A percentile compares a stretch with the other conserved stretches of the same genome.
Evolutionary conservation across 2,888 invertebrate genomes (phyloP).

Genomic region (Desoria tigrina): DNA sequence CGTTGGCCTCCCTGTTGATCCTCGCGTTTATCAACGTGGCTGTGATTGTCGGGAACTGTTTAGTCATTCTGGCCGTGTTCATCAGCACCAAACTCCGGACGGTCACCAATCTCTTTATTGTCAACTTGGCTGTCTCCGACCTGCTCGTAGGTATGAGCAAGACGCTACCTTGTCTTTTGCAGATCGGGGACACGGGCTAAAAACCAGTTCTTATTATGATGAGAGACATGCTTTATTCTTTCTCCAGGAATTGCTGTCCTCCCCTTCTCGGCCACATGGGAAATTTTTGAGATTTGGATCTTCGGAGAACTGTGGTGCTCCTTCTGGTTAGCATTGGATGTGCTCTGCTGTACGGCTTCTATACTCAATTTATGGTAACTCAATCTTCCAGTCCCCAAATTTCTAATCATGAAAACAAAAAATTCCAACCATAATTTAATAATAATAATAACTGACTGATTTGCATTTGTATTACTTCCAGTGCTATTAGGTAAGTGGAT

Average conservation of each 20-base stretch:
- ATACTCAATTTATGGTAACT: constrained; percentile 40
- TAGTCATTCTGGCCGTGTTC: constrained; percentile 70
- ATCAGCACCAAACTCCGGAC: constrained; percentile 87
- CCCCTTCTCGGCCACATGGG: constrained; percentile 93
- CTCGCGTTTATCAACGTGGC: constrained; percentile 81
- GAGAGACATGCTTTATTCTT: too few species aligned
- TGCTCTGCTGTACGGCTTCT: constrained; percentile 88
- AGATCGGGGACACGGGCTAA: too few species aligned
- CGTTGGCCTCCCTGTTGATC: constrained; percentile 73
- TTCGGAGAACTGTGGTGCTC: constrained; percentile 96
- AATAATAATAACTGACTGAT: too few species aligned
- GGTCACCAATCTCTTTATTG: constrained; percentile 95
- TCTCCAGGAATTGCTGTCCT: constrained; percentile 67
- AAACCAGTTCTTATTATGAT: too few species aligned
- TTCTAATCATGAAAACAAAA: too few species aligned
- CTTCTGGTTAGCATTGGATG: constrained; percentile 94
- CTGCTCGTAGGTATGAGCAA: constrained; percentile 81
- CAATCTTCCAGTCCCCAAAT: constrained; percentile 12
- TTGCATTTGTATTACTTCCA: neutral
- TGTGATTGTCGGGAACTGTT: constrained; percentile 85
- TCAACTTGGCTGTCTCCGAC: constrained; percentile 93
- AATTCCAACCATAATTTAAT: too few species aligned
- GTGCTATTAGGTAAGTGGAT: constrained; percentile 19
- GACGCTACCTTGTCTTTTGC: too few species aligned
- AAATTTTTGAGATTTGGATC: constrained; percentile 90